These are phyloP conservation scores for Cricetomys ansorgei DNA, from an alignment of 2,113 vertebrate species.

Conservation along the genomic window DNA sequence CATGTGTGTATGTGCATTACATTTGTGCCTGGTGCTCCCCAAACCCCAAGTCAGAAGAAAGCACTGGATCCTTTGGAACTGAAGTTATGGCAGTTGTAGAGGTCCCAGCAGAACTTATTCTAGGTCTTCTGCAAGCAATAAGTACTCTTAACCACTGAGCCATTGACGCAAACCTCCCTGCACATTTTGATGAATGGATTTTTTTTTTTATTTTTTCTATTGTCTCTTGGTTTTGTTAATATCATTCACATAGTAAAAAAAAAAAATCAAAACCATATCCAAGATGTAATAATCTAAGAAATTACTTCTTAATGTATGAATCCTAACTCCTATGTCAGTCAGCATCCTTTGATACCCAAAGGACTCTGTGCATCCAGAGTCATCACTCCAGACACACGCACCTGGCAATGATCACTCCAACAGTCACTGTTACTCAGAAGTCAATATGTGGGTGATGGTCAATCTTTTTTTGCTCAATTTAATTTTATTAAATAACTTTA, in stretches of 20 bases:
- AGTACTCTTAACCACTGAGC: not conserved
- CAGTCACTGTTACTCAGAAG: not conserved
- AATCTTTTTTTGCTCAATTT: not conserved
- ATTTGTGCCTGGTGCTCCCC: not conserved
- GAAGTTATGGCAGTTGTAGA: not conserved
- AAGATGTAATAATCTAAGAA: not conserved
- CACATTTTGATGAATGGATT: not conserved
- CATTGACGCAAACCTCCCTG: not conserved
- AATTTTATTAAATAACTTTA: conserved; percentile 39
- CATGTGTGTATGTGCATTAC: not conserved
- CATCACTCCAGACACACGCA: not conserved
- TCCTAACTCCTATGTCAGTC: not conserved
- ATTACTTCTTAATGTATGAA: not conserved
- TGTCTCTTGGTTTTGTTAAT: not conserved
- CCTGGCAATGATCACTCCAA: not conserved
- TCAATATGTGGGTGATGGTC: not conserved
- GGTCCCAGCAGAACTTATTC: not conserved
- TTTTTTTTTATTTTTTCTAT: not conserved
- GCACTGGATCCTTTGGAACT: not conserved
- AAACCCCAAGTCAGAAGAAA: not conserved
- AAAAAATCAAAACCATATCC: not conserved
- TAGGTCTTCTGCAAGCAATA: not conserved
- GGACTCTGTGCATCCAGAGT: not conserved
- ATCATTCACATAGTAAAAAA: not conserved
- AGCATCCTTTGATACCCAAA: not conserved